Conservation (phyloP, 2,113 vertebrate species). For the Diphyllodes magnificus region DNA sequence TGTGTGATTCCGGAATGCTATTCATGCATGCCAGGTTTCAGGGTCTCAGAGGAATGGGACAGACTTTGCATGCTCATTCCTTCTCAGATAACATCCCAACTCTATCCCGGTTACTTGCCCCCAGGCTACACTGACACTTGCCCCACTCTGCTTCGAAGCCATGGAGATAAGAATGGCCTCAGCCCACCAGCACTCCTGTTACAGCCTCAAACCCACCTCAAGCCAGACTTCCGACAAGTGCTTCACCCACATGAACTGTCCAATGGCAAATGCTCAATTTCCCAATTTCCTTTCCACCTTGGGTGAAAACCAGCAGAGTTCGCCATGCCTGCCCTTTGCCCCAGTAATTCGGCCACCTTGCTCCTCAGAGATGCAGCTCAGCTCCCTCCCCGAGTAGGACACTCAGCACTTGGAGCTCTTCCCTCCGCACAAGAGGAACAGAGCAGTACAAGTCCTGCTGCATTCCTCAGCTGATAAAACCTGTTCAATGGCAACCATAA, state of each 20-base stretch:
- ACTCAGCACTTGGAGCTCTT: not conserved
- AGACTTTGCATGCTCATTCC: not conserved
- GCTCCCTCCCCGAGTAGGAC: not conserved
- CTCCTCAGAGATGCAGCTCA: not conserved
- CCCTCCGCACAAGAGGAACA: not conserved
- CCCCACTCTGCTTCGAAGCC: not conserved
- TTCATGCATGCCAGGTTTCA: accelerated
- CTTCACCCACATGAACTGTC: not conserved
- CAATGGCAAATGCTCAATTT: not conserved
- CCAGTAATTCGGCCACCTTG: not conserved
- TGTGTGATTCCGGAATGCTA: not conserved
- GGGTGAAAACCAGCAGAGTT: not conserved
- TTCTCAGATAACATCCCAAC: not conserved
- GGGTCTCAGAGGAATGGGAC: not conserved
- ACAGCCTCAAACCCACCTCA: not conserved
- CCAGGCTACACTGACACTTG: not conserved
- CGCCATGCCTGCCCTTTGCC: not conserved
- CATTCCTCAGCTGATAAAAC: conserved; percentile 52
- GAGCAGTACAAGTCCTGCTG: not conserved
- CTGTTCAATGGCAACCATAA: not conserved
- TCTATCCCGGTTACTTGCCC: accelerated
- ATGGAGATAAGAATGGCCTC: not conserved
- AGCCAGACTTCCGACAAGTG: not conserved
- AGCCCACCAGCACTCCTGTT: not conserved
- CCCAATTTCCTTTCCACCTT: not conserved